Evolutionary conservation across 2,797 vertebrate species (phyloP), one percentile per base, ranked within the genome.

Genomic region (Phrynocephalus guinanensis): DNA sequence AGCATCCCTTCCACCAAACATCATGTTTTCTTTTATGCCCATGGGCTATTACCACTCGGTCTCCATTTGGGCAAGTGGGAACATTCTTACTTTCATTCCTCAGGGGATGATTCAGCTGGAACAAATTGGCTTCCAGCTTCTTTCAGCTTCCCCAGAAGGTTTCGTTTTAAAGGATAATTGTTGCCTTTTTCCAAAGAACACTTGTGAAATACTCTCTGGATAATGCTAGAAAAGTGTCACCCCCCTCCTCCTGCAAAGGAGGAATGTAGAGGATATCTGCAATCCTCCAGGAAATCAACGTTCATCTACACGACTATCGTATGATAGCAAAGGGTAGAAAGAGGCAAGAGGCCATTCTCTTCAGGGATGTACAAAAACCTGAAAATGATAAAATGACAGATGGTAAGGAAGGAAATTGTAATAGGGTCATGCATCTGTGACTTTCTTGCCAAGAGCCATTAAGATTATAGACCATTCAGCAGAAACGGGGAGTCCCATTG

Each of bases 391-490:
- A 26, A 79, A 83, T 89, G 81, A 83, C 48, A 92, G 76, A 72
- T 44, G 52, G 86, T 56, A 60, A 71, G 82, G 87, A 75, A 88
- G 72, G 67, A 79, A 70, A 7, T 84, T 44, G 38, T 91, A 84
- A 9, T 28, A 16, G 8, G 70, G 83, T 75, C 89, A 72, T 73
- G 26, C 30, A 68, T 86, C 76, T 87, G 38, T 92, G 73, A 72
- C 16, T 78, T 84, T 78, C 9, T 18, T 82, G 90, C 84, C 88
- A 90, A 72, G 56, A 85, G 13, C 71, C 89, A 24, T 76, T 3
- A 84, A 26, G 6, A 22, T 83, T 89, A 20, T 66, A 86, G 73
- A 85, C 48, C 79, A 90, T 91, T 91, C 76, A 91, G 20, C 70
- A 91, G 78, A 92, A 93, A 84, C 20, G 86, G 1, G 91, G 26